phyloP scores from a whole-genome alignment of 2,113 vertebrate species.

The Sterrhoptilus dennistouni region DNA sequence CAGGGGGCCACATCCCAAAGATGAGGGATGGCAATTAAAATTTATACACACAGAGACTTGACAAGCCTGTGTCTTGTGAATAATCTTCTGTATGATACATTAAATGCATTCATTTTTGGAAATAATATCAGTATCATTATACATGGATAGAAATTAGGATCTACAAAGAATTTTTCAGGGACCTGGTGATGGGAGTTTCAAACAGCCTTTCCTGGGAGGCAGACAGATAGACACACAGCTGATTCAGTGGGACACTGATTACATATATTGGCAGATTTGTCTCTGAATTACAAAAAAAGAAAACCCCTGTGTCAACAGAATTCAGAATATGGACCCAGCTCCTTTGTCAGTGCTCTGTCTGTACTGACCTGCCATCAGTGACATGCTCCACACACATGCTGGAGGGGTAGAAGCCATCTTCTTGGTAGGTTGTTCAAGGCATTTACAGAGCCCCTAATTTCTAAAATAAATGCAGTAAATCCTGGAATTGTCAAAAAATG shows the following conservation, averaged over 20 bases:
- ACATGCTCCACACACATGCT: fast-evolving
- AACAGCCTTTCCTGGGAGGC: not conserved
- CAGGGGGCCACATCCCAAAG: fast-evolving
- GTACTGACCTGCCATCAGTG: not conserved
- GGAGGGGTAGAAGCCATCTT: not conserved
- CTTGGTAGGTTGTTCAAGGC: not conserved
- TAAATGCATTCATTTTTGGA: not conserved
- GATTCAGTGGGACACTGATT: not conserved
- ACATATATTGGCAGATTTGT: not conserved
- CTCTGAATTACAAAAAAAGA: not conserved
- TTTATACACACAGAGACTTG: not conserved
- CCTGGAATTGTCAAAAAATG: not conserved
- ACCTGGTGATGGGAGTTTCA: not conserved
- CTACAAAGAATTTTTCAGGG: not conserved
- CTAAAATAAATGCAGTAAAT: not conserved
- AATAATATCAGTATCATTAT: not conserved
- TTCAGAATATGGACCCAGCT: not conserved
- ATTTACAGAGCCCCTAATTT: not conserved
- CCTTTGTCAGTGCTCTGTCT: not conserved
- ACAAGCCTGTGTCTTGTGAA: not conserved
- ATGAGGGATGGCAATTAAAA: not conserved
- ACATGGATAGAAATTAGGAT: not conserved
- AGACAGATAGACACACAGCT: not conserved
- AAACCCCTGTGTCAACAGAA: fast-evolving
- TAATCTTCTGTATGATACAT: not conserved